Percentiles rank a stretch among this genome's conserved stretches.
Conservation (phyloP, 2,797 vertebrate species). For the Falco biarmicus region DNA sequence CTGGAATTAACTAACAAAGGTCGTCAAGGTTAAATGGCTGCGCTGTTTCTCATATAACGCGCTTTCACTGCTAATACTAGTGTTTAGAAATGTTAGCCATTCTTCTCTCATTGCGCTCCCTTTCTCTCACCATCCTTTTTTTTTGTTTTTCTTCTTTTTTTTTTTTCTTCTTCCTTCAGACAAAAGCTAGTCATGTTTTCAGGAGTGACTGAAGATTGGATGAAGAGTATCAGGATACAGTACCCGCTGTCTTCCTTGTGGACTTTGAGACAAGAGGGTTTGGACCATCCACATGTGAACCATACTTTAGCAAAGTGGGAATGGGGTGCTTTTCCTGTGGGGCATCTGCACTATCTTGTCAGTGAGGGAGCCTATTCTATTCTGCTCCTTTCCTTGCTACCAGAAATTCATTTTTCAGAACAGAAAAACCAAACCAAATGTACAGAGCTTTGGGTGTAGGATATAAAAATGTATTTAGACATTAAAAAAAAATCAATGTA, state of each 20-base stretch:
- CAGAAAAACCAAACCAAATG: conserved; percentile 87
- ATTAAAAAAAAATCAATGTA: conserved; percentile 86
- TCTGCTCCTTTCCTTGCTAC: conserved; percentile 67
- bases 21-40: background rate
- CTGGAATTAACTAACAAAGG: background rate
- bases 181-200: conserved; percentile 74
- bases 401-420: conserved; percentile 72
- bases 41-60: background rate
- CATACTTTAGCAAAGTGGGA: conserved; percentile 43
- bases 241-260: conserved; percentile 59
- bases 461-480: conserved; percentile 86
- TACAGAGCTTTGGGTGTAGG: conserved; percentile 93
- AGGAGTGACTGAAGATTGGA: conserved; percentile 69
- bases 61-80: background rate
- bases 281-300: conserved; percentile 49
- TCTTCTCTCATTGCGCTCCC: background rate
- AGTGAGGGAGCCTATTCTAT: conserved; percentile 53
- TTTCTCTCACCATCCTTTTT: background rate
- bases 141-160: background rate
- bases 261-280: conserved; percentile 63
- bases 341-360: conserved; percentile 76
- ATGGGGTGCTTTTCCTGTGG: conserved; percentile 67
- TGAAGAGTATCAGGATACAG: conserved; percentile 61
- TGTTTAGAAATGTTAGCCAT: background rate
- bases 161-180: conserved; percentile 41